Base-by-base conservation (phyloP, 1,140 invertebrate genomes). In the Galendromus occidentalis region DNA sequence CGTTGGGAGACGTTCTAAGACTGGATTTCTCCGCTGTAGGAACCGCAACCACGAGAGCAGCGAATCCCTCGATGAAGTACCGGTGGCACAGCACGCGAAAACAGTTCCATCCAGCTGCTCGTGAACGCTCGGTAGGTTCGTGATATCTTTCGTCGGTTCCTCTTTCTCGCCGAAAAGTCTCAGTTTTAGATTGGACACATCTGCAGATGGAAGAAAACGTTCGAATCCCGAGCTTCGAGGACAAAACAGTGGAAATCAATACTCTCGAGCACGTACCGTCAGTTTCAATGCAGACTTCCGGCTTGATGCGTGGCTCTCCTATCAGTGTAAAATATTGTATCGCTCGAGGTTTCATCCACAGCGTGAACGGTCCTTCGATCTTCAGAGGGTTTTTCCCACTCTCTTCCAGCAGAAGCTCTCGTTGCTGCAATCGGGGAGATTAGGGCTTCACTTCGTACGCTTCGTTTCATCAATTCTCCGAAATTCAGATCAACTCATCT, bases 51-150 rank as follows among this genome's bases (percentile, higher is more conserved):
- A 98, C 0, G 88, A 91, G 20, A 93, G 74, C 1, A 96, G 74
- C 0, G 91, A 93, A 76, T 94, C 88, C 77, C 87, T 68, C 45
- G 69, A 71, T 9, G 71, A 70, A 44, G 86, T 86, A 66, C 91
- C 89, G 66, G 90, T 91, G 18, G 87, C 86, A 76, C 86, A 90
- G 66, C 92, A 77, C 7, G 84, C 85, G 69, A 91, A 81, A 70
- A 95, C 86, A 0, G 85, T 87, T n/a, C 88, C 88, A 76, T 97
- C 91, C 39, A 88, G 82, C 77, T 97, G 91, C 75, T 96, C 87
- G 74, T 98, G 93, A 4, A 94, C 82, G 28, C 71, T 72, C 12
- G 82, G 81, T 14, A 81, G 80, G 30, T 72, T 67, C 12, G 67
- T 44, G 2, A 73, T 65, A 0, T 73, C 41, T 30, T 73, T 67